Evolutionary conservation across 2,888 invertebrate species (phyloP).

Genomic region (Drosophila diplacantha): DNA sequence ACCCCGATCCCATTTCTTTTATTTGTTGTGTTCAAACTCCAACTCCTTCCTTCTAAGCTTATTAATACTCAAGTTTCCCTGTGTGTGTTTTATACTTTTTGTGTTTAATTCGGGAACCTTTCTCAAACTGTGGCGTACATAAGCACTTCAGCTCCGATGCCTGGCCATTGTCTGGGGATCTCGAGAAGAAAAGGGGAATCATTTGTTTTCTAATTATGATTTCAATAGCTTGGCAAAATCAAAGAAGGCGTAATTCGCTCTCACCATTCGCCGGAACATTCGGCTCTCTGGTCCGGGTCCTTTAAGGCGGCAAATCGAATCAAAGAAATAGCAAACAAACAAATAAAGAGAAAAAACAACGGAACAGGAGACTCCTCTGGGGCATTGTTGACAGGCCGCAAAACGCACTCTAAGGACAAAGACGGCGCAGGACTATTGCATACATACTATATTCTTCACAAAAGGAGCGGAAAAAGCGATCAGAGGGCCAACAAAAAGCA

Average conservation of each 20-base stretch:
- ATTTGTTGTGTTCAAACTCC: slow-evolving; percentile 4
- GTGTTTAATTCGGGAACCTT: slow-evolving; percentile 26
- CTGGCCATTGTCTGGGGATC: slow-evolving; percentile 42
- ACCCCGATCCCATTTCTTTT: slow-evolving; percentile 2
- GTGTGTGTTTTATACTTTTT: neutral
- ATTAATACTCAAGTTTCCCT: slow-evolving; percentile 43
- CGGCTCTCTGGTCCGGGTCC: slow-evolving; percentile 20
- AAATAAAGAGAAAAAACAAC: slow-evolving; percentile 44
- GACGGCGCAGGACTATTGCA: slow-evolving; percentile 8
- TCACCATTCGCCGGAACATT: slow-evolving; percentile 56
- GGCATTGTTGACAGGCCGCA: slow-evolving; percentile 65
- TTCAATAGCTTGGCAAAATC: slow-evolving; percentile 60
- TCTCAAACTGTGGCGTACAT: slow-evolving; percentile 38
- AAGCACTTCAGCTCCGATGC: slow-evolving; percentile 46
- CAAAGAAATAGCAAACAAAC: slow-evolving; percentile 69
- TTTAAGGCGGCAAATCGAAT: slow-evolving; percentile 70
- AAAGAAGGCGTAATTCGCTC: slow-evolving; percentile 75
- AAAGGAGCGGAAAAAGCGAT: slow-evolving; percentile 71
- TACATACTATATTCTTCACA: slow-evolving; percentile 30
- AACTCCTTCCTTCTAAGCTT: slow-evolving; percentile 25
- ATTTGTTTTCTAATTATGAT: slow-evolving; percentile 69
- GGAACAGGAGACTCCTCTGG: slow-evolving; percentile 49
- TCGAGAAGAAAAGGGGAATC: slow-evolving; percentile 38
- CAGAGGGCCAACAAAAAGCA: slow-evolving; percentile 56
- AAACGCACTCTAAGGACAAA: slow-evolving; percentile 38